Evolutionary conservation across 37 sponge, comb jelly and placozoan species (phyloP).

Genomic region (Chondrosia reniformis): DNA sequence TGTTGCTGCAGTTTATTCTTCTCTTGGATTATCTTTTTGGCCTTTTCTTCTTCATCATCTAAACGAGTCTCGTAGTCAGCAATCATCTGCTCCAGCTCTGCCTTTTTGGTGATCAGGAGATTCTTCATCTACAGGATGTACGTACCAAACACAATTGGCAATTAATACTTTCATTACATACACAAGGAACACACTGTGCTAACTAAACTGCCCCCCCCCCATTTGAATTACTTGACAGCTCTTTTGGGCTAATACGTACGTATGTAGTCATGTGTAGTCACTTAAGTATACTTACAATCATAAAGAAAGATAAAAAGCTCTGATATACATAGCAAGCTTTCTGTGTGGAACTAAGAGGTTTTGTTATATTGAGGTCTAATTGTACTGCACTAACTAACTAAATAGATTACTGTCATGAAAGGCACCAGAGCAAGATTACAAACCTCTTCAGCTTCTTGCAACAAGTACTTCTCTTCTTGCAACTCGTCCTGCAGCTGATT

Average conservation of each 20-base stretch:
- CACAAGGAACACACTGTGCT: background rate
- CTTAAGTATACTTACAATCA: too few relatives aligned
- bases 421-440: background rate
- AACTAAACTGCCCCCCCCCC: background rate
- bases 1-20: slow-evolving; percentile 59
- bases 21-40: slow-evolving; percentile 62
- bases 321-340: too few relatives aligned
- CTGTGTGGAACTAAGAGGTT: too few relatives aligned
- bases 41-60: slow-evolving; percentile 86
- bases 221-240: too few relatives aligned
- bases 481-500: slow-evolving; percentile 78
- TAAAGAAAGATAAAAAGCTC: too few relatives aligned
- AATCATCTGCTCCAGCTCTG: slow-evolving; percentile 83
- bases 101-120: slow-evolving; percentile 77
- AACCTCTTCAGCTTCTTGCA: slow-evolving; percentile 91
- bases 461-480: slow-evolving; percentile 82
- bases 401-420: too few relatives aligned
- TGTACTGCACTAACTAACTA: too few relatives aligned
- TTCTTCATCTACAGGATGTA: slow-evolving; percentile 59
- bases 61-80: slow-evolving; percentile 69
- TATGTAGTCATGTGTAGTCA: background rate
- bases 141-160: too few relatives aligned
- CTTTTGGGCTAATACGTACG: background rate
- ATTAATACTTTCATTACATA: background rate
- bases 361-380: too few relatives aligned